phyloP scores from a whole-genome alignment of 2,113 vertebrate genomes.

The Enhydra lutris region DNA sequence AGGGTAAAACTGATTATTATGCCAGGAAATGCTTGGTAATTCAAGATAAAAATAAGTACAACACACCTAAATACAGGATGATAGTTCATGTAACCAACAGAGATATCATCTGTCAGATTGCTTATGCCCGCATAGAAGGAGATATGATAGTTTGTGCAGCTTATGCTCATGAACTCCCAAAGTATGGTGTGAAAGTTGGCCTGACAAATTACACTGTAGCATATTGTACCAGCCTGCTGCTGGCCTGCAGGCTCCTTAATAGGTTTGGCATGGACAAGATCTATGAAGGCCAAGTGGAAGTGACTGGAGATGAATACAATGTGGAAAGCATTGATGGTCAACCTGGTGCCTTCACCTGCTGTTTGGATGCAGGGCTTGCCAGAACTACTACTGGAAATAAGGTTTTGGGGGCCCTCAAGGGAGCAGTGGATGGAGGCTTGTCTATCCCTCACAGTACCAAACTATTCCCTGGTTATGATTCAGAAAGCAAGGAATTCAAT shows the following conservation, averaged over 20 bases:
- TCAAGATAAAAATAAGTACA: slow-evolving; percentile 99
- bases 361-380: slow-evolving; percentile 96
- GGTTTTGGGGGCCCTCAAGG: slow-evolving; percentile 98
- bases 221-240: slow-evolving; percentile 96
- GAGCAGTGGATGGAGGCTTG: slow-evolving; percentile 97
- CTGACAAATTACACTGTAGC: slow-evolving; percentile 98
- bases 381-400: slow-evolving; percentile 99
- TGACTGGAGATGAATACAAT: no score
- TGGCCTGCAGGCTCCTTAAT: slow-evolving; percentile 89
- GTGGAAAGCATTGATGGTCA: slow-evolving; percentile 84
- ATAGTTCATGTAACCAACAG: slow-evolving; percentile 98
- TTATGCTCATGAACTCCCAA: slow-evolving; percentile 97
- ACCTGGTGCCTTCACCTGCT: slow-evolving; percentile 97
- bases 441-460: slow-evolving; percentile 99
- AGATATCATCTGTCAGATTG: slow-evolving; percentile 99
- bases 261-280: no score
- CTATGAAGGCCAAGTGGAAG: no score
- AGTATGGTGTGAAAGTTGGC: slow-evolving; percentile 94
- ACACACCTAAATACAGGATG: slow-evolving; percentile 98
- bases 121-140: slow-evolving; percentile 97
- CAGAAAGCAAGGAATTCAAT: slow-evolving; percentile 98
- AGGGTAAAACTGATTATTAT: slow-evolving; percentile 99
- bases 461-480: slow-evolving; percentile 97
- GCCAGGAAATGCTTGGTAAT: slow-evolving; percentile 97
- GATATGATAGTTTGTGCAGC: slow-evolving; percentile 98